Conservation (phyloP, 2,797 vertebrate genomes). For the Danio albolineatus region DNA sequence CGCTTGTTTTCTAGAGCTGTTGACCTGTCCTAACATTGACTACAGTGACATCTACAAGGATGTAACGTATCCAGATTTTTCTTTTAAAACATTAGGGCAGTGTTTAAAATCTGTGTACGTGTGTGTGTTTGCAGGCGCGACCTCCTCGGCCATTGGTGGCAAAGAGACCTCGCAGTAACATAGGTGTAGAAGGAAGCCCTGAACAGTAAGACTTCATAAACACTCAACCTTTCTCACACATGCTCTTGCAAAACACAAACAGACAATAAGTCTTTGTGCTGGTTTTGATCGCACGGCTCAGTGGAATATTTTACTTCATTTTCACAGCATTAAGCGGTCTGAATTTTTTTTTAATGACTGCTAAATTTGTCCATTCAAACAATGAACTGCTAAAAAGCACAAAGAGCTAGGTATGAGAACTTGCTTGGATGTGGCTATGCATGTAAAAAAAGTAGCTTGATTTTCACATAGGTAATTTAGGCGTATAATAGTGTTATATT, state of each 20-base stretch:
- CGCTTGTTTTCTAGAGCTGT: slow-evolving; percentile 2
- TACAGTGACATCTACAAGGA: neutral
- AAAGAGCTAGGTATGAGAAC: neutral
- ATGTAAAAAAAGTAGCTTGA: neutral
- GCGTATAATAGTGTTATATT: neutral
- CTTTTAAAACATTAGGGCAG: neutral
- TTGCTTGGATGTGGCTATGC: neutral
- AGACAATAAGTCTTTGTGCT: slow-evolving; percentile 5
- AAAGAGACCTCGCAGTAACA: slow-evolving; percentile 88
- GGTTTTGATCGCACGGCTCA: slow-evolving; percentile 4
- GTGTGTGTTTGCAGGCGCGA: slow-evolving; percentile 71
- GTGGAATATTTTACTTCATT: neutral
- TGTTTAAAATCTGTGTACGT: neutral
- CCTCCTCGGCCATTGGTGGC: slow-evolving; percentile 85
- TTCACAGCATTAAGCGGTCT: neutral
- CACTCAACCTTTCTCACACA: neutral
- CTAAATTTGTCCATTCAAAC: slow-evolving; percentile 8
- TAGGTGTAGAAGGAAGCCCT: slow-evolving; percentile 84
- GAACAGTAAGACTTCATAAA: slow-evolving; percentile 84
- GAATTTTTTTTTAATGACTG: neutral
- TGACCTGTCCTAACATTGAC: slow-evolving; percentile 1
- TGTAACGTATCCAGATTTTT: neutral
- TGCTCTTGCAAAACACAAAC: neutral
- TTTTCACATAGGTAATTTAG: neutral
- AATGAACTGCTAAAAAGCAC: neutral